Conservation (phyloP, 2,113 vertebrate genomes). For the Cacatua alba region DNA sequence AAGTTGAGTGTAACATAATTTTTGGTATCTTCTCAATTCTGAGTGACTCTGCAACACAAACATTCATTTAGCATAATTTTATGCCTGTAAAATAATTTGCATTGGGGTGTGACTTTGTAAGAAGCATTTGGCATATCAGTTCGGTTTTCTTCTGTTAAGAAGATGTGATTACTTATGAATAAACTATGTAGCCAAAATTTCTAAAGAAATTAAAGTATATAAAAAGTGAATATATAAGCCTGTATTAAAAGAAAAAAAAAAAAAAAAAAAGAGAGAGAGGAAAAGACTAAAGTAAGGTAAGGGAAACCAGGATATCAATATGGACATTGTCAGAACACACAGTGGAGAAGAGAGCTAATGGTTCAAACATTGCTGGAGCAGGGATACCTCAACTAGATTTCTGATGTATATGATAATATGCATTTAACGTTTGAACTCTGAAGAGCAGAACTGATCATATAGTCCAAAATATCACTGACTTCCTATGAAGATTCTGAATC, state of each 20-base stretch:
- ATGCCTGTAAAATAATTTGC: background rate
- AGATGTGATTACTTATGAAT: background rate
- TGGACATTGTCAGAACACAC: background rate
- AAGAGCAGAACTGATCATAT: background rate
- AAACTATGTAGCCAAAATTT: background rate
- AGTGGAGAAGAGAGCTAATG: background rate
- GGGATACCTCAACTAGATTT: background rate
- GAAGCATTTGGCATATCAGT: background rate
- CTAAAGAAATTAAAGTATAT: background rate
- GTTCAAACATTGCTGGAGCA: background rate
- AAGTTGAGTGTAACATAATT: accelerated
- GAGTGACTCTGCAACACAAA: background rate
- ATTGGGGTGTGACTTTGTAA: background rate
- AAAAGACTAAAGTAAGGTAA: background rate
- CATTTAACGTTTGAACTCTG: background rate
- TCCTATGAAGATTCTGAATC: background rate
- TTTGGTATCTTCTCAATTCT: background rate
- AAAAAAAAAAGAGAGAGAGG: background rate
- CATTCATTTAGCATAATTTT: background rate
- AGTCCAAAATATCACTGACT: background rate
- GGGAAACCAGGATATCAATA: background rate
- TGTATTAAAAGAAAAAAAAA: background rate
- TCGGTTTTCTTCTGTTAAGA: background rate
- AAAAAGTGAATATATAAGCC: background rate
- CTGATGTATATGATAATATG: background rate